These are phyloP conservation scores for Matsumyia berberina DNA, from an alignment of 2,888 invertebrate species.

Conservation along the genomic window DNA sequence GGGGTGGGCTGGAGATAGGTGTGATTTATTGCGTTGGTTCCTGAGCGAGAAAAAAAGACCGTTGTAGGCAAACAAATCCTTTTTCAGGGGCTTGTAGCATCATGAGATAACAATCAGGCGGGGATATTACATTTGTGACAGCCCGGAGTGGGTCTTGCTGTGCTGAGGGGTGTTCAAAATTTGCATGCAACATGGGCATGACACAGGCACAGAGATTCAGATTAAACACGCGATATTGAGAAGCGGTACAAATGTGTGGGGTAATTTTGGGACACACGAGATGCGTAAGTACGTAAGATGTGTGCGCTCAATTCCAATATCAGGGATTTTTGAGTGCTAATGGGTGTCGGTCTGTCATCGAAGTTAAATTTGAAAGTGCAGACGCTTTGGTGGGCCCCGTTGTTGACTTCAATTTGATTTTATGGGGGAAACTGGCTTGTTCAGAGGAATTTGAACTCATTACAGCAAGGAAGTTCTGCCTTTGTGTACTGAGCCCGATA, in stretches of 20 bases:
- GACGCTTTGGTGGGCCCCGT: no score
- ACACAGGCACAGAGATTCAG: conserved; percentile 33
- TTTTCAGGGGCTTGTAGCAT: conserved; percentile 67
- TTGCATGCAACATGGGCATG: conserved; percentile 48
- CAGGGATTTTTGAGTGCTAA: no score
- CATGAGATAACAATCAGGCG: conserved; percentile 69
- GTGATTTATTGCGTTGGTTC: conserved; percentile 74
- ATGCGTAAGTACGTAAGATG: background rate
- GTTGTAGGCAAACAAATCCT: conserved; percentile 52
- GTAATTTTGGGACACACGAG: conserved; percentile 6
- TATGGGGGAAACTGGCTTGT: no score
- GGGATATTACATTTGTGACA: conserved; percentile 58
- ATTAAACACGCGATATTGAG: conserved; percentile 45
- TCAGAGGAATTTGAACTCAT: no score
- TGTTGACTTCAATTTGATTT: no score
- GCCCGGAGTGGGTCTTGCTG: conserved; percentile 5
- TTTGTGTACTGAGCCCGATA: no score
- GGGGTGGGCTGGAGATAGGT: conserved; percentile 73
- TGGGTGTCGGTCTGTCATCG: no score
- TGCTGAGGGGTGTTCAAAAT: conserved; percentile 18
- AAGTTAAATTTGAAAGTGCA: no score
- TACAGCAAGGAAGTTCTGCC: no score
- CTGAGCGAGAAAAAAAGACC: conserved; percentile 35
- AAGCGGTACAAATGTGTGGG: conserved; percentile 51
- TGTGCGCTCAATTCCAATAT: no score